These are phyloP conservation scores for Ceratitis capitata DNA, from an alignment of 1,140 invertebrate genomes.

Conservation along the genomic window DNA sequence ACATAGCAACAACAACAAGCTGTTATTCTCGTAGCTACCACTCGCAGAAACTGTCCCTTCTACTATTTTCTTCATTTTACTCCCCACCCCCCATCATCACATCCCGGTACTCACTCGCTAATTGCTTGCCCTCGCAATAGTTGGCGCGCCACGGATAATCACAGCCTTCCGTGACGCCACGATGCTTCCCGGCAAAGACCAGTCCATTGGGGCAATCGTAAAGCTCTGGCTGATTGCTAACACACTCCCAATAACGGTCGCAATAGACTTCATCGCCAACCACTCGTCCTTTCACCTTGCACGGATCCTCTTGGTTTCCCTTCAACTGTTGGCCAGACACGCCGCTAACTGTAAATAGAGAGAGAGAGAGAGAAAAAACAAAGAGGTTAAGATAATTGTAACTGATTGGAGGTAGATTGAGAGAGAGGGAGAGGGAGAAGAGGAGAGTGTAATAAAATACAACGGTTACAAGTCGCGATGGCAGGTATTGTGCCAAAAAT, in stretches of 20 bases:
- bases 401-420: background rate
- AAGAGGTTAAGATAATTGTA: background rate
- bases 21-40: too few species aligned
- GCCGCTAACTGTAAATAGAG: background rate
- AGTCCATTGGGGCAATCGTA: constrained; percentile 91
- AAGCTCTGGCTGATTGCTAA: constrained; percentile 76
- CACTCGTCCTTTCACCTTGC: constrained; percentile 78
- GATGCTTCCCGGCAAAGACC: constrained; percentile 87
- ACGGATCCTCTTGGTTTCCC: constrained; percentile 75
- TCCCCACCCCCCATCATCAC: background rate
- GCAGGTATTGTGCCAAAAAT: background rate
- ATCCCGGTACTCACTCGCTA: constrained; percentile 71
- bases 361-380: background rate
- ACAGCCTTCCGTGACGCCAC: constrained; percentile 86
- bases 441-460: background rate
- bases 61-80: background rate
- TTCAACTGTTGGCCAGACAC: constrained; percentile 60
- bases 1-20: too few species aligned
- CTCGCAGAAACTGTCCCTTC: background rate
- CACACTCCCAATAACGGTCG: constrained; percentile 89
- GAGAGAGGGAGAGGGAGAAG: background rate
- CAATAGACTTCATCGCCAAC: constrained; percentile 83
- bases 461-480: too few species aligned
- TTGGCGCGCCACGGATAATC: constrained; percentile 90
- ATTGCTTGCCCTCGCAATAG: constrained; percentile 82